Percentiles rank a stretch among this genome's conserved stretches.
Conservation (phyloP, 2,113 vertebrate genomes). For the Macquaria ambigua region DNA sequence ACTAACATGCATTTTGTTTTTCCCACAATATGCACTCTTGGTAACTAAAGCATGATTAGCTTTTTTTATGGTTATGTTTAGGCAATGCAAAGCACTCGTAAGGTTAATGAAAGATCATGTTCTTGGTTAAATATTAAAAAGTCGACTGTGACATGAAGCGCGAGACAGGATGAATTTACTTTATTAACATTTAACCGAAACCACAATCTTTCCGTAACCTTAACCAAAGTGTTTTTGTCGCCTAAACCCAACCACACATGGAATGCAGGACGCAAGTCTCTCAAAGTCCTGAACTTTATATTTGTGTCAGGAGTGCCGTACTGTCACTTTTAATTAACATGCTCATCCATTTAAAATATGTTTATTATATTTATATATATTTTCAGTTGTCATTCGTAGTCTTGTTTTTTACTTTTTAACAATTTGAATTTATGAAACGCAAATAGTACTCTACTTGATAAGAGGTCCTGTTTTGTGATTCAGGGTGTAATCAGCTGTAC, state of each 20-base stretch:
- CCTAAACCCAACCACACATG: background rate
- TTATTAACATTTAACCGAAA: background rate
- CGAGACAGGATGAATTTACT: background rate
- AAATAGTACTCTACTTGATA: background rate
- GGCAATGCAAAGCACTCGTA: background rate
- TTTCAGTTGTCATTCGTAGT: background rate
- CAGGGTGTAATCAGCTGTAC: background rate
- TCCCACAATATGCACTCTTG: background rate
- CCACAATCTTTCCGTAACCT: background rate
- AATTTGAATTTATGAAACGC: too few species aligned
- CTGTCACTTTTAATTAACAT: background rate
- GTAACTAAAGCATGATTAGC: too few species aligned
- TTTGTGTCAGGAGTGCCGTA: background rate
- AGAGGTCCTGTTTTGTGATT: background rate
- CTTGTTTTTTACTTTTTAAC: background rate
- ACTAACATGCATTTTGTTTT: background rate
- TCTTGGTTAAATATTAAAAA: background rate
- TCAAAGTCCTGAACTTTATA: background rate
- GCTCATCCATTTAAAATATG: background rate
- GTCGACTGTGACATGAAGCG: background rate
- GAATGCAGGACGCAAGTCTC: background rate
- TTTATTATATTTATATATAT: too few species aligned
- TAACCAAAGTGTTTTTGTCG: background rate
- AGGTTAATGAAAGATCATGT: background rate
- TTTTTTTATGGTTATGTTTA: background rate